Evolutionary conservation across 1,140 invertebrate species (phyloP).

Genomic region (Triops longicaudatus): DNA sequence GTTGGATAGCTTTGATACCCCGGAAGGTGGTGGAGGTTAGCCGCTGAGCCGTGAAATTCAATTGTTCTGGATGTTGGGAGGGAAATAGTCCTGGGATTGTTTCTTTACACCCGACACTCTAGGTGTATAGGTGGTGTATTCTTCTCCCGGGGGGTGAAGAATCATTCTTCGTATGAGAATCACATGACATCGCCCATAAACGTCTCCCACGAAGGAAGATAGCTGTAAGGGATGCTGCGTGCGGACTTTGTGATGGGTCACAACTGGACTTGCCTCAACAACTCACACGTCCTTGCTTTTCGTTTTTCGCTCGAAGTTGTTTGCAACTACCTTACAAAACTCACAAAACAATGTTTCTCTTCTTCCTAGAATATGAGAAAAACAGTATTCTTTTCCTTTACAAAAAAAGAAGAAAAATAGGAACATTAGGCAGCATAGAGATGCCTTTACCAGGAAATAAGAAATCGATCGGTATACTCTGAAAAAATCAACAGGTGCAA

Average conservation of each 20-base stretch:
- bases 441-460: background rate
- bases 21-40: background rate
- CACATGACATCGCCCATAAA: background rate
- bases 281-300: background rate
- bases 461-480: background rate
- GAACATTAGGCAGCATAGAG: no score
- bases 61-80: background rate
- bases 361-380: no score
- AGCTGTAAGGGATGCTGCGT: background rate
- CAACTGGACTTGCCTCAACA: background rate
- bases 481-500: constrained; percentile 8
- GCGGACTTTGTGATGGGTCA: background rate
- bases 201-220: background rate
- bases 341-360: background rate
- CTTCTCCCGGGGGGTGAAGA: background rate
- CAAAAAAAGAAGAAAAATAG: background rate
- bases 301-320: background rate
- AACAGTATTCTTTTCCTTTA: background rate
- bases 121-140: background rate
- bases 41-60: constrained; percentile 11
- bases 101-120: background rate
- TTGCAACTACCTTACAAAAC: no score
- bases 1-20: background rate
- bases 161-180: constrained; percentile 3
- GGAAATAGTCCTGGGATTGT: background rate